phyloP scores from a whole-genome alignment of 2,888 invertebrate genomes.

The Limnephilus lunatus region DNA sequence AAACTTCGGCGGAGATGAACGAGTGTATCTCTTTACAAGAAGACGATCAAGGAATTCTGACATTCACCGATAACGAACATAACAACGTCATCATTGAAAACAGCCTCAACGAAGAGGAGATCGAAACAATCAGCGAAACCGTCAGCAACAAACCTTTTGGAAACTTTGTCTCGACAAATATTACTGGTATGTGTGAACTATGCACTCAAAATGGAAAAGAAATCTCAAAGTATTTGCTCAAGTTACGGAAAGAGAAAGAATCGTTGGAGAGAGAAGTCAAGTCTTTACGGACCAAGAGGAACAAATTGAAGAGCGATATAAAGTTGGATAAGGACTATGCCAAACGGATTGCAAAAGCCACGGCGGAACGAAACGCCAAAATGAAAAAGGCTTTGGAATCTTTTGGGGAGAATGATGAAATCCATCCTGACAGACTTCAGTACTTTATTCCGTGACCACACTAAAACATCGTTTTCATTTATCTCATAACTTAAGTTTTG shows the following conservation, averaged over 20 bases:
- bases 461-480: background rate
- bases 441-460: slow-evolving; percentile 41
- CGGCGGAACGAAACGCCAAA: slow-evolving; percentile 38
- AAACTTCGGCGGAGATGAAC: slow-evolving; percentile 11
- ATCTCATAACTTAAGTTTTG: too few relatives aligned
- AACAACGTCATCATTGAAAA: slow-evolving; percentile 68
- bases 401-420: slow-evolving; percentile 42
- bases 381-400: slow-evolving; percentile 41
- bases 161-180: background rate
- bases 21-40: slow-evolving; percentile 37
- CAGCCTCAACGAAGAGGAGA: slow-evolving; percentile 26
- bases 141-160: background rate
- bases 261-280: slow-evolving; percentile 70
- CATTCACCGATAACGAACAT: slow-evolving; percentile 54
- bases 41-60: slow-evolving; percentile 49
- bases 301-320: slow-evolving; percentile 61
- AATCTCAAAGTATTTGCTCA: slow-evolving; percentile 69
- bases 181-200: slow-evolving; percentile 24
- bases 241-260: slow-evolving; percentile 69
- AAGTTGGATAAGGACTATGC: slow-evolving; percentile 27
- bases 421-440: slow-evolving; percentile 36
- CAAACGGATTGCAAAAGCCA: slow-evolving; percentile 5
- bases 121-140: background rate
- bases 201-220: slow-evolving; percentile 52
- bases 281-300: slow-evolving; percentile 70